These are phyloP conservation scores for Lanius ludovicianus DNA, from an alignment of 2,113 vertebrate genomes.

Conservation along the genomic window DNA sequence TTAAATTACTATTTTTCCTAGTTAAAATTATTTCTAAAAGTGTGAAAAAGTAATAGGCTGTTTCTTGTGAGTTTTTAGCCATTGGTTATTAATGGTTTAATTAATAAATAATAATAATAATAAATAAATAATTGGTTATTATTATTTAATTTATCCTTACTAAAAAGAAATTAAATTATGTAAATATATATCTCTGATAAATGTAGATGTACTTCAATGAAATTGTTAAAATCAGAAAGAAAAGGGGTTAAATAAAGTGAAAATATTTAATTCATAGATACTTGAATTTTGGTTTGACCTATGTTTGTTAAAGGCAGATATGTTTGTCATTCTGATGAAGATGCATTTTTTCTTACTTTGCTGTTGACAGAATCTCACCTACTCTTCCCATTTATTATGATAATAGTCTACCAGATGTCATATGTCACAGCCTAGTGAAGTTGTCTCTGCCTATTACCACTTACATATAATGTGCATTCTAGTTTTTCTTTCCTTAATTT, in stretches of 20 bases:
- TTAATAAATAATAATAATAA: too few relatives aligned
- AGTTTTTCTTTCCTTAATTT: constrained; percentile 51
- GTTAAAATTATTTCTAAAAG: not conserved
- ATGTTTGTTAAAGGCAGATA: constrained; percentile 55
- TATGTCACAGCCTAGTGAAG: constrained; percentile 55
- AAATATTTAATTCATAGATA: constrained; percentile 29
- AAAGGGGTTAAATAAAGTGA: not conserved
- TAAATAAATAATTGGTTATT: too few relatives aligned
- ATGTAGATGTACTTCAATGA: not conserved
- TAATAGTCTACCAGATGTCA: constrained; percentile 66
- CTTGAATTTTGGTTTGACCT: constrained; percentile 52
- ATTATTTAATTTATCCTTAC: not conserved
- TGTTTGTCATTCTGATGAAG: constrained; percentile 68
- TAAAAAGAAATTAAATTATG: not conserved
- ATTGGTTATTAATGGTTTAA: not conserved
- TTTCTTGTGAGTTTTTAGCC: not conserved
- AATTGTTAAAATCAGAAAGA: not conserved
- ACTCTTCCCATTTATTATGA: constrained; percentile 70
- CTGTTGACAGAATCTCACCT: constrained; percentile 64
- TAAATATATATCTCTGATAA: not conserved
- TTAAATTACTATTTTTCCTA: not conserved
- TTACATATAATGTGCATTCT: constrained; percentile 12
- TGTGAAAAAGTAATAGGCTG: not conserved
- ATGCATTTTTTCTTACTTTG: constrained; percentile 53
- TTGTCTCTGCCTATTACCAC: constrained; percentile 50